Conservation (phyloP, 2,113 vertebrate genomes). For the Amphiprion ocellaris region DNA sequence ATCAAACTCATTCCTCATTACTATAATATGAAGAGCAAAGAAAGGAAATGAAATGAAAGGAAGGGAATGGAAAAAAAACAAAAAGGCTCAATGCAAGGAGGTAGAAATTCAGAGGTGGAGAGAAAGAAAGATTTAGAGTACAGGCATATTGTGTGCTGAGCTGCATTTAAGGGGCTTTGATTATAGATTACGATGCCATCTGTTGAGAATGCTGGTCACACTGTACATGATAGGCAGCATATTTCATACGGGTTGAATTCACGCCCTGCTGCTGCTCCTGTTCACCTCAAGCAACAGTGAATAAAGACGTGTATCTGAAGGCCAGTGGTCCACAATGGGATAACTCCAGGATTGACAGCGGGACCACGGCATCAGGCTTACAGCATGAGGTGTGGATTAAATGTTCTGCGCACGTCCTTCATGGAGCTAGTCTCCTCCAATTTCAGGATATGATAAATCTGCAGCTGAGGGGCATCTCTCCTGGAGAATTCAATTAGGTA, state of each 20-base stretch:
- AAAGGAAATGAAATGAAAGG: neutral
- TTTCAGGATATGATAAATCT: conserved; percentile 80
- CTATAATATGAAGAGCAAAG: neutral
- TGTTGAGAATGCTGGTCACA: conserved; percentile 59
- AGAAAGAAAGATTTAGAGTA: conserved; percentile 4
- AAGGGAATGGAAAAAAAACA: neutral
- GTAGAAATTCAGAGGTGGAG: conserved; percentile 18
- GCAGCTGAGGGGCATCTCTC: conserved; percentile 75
- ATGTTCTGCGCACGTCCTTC: conserved; percentile 73
- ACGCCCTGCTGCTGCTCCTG: conserved; percentile 49
- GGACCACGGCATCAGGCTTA: conserved; percentile 22
- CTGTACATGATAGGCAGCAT: conserved; percentile 59
- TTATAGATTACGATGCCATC: conserved; percentile 73
- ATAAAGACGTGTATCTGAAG: conserved; percentile 53
- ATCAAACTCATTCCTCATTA: conserved; percentile 23
- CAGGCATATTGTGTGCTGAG: conserved; percentile 67
- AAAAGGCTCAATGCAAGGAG: neutral
- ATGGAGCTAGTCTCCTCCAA: conserved; percentile 74
- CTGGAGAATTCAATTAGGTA: conserved; percentile 83
- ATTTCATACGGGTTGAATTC: conserved; percentile 46
- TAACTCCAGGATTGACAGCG: conserved; percentile 48
- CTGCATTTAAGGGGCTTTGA: conserved; percentile 66
- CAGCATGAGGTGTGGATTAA: conserved; percentile 68
- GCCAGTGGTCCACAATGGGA: conserved; percentile 53
- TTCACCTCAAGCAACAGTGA: conserved; percentile 25